Percentiles rank a stretch among this genome's conserved stretches.
Conservation (phyloP, 2,888 invertebrate genomes). For the Diarsia dahlii region DNA sequence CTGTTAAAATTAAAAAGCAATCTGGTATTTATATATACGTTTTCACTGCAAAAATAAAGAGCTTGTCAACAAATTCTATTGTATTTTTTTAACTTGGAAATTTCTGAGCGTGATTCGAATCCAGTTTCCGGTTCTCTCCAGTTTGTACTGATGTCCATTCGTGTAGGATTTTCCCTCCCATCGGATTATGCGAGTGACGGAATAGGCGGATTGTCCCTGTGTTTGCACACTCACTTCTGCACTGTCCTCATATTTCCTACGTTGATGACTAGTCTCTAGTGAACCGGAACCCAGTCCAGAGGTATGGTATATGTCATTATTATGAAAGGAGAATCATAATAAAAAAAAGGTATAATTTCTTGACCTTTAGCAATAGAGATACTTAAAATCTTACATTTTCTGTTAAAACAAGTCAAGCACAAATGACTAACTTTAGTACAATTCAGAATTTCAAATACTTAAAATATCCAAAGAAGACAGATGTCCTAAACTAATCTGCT, state of each 20-base stretch:
- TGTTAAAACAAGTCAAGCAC: constrained; percentile 12
- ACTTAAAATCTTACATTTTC: constrained; percentile 8
- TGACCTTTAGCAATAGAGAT: neutral
- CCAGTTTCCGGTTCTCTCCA: too few relatives aligned
- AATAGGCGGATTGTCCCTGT: too few relatives aligned
- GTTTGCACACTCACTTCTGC: too few relatives aligned
- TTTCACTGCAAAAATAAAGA: neutral
- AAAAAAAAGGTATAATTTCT: neutral
- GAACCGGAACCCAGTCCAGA: too few relatives aligned
- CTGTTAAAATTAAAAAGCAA: neutral
- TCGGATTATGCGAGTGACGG: too few relatives aligned
- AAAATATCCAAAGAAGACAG: constrained; percentile 33
- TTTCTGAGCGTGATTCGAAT: too few relatives aligned
- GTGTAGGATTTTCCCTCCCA: too few relatives aligned
- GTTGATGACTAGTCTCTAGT: too few relatives aligned
- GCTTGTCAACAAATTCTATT: neutral
- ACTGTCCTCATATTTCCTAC: too few relatives aligned
- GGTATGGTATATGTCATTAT: too few relatives aligned
- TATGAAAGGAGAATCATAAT: neutral
- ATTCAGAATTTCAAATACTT: constrained; percentile 50
- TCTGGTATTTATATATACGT: neutral
- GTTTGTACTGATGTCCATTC: too few relatives aligned
- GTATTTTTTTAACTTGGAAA: too few relatives aligned
- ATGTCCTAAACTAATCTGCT: constrained; percentile 53
- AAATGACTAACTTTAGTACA: constrained; percentile 17